These are phyloP conservation scores for Baronia brevicornis DNA, from an alignment of 2,888 invertebrate species.

Conservation along the genomic window DNA sequence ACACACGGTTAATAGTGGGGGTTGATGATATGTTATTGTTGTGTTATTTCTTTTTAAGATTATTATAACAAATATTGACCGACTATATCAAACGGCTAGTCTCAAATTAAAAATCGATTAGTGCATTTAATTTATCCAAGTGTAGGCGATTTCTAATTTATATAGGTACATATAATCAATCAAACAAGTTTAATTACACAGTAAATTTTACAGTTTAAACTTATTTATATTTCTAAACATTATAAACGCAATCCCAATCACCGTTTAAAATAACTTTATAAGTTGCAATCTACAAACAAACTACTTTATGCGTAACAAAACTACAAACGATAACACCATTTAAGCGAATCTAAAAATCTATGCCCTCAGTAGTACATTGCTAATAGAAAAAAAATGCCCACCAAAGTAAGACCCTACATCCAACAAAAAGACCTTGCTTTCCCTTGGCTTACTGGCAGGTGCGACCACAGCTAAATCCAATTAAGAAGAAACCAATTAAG, in stretches of 20 bases:
- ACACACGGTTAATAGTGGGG: no score
- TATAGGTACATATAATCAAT: not conserved
- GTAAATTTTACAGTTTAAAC: not conserved
- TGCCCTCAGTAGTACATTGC: no score
- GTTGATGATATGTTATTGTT: no score
- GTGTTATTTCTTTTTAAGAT: no score
- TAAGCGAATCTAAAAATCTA: slow-evolving; percentile 15
- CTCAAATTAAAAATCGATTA: slow-evolving; percentile 40
- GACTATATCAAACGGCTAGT: slow-evolving; percentile 64
- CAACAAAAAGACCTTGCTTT: slow-evolving; percentile 1
- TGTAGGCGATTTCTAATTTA: not conserved
- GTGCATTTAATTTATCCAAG: not conserved
- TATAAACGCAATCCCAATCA: slow-evolving; percentile 10
- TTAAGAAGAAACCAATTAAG: slow-evolving; percentile 29
- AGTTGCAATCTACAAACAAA: slow-evolving; percentile 11
- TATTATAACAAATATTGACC: slow-evolving; percentile 44
- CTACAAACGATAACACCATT: slow-evolving; percentile 2
- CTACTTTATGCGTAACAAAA: slow-evolving; percentile 4
- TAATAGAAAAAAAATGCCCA: not conserved
- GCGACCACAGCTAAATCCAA: slow-evolving; percentile 28
- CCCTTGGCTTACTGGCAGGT: no score
- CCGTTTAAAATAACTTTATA: slow-evolving; percentile 10
- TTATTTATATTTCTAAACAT: not conserved
- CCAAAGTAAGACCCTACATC: not conserved
- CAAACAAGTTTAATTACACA: not conserved